These are phyloP conservation scores for Gopherus flavomarginatus DNA, from an alignment of 2,113 vertebrate genomes.

Conservation along the genomic window DNA sequence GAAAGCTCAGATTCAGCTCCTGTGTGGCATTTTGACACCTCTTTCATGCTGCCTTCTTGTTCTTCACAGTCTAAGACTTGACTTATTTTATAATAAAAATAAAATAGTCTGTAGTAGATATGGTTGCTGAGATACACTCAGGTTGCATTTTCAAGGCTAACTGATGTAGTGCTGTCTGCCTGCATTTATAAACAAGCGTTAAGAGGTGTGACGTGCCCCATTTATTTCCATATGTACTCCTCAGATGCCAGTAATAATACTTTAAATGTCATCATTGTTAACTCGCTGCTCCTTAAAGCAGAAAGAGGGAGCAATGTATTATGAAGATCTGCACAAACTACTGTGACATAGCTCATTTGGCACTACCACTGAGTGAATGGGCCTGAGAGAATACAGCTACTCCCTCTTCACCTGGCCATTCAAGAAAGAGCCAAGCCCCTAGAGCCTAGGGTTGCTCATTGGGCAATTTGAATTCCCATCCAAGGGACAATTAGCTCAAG, in stretches of 20 bases:
- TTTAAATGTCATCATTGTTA: not conserved
- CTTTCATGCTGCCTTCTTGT: not conserved
- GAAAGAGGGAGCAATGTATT: not conserved
- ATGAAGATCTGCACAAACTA: rapidly evolving
- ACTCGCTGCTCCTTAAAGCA: not conserved
- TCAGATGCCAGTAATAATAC: not conserved
- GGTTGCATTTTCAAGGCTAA: rapidly evolving
- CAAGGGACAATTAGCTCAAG: not conserved
- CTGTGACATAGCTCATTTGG: not conserved
- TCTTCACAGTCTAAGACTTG: not conserved
- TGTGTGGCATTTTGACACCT: not conserved
- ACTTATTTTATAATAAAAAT: not conserved
- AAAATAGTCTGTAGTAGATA: not conserved
- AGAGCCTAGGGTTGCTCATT: not conserved
- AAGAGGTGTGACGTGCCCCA: rapidly evolving
- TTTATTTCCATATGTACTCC: not conserved
- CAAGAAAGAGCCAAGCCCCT: not conserved
- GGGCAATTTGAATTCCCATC: not conserved
- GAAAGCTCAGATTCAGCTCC: not conserved
- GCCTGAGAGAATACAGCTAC: not conserved
- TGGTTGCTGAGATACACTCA: not conserved
- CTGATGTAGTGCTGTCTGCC: not conserved
- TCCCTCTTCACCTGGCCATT: not conserved
- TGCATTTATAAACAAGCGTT: not conserved
- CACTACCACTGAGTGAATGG: not conserved